Evolutionary conservation across 2,113 vertebrate species (phyloP).

Genomic region (human (Homo sapiens)): GRCh38 chr17:77768001-77768500

Average conservation of each 20-base stretch:
- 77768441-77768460: accelerated
- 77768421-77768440: not conserved
- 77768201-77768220: slow-evolving; percentile 26
- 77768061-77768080: accelerated
- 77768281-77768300: accelerated
- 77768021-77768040: not conserved
- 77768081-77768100: accelerated
- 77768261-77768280: not conserved
- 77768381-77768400: accelerated
- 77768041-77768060: too few relatives aligned
- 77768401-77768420: not conserved
- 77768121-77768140: accelerated
- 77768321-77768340: accelerated
- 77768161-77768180: accelerated
- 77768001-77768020: too few relatives aligned
- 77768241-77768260: slow-evolving; percentile 56
- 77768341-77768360: not conserved
- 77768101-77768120: not conserved
- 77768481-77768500: not conserved
- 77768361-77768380: accelerated
- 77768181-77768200: accelerated
- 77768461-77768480: accelerated
- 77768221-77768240: slow-evolving; percentile 58
- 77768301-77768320: not conserved
- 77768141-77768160: not conserved